Percentiles rank a stretch among this genome's conserved stretches.
phyloP scores from a whole-genome alignment of 1,140 invertebrate genomes.

The Bombus superbus region DNA sequence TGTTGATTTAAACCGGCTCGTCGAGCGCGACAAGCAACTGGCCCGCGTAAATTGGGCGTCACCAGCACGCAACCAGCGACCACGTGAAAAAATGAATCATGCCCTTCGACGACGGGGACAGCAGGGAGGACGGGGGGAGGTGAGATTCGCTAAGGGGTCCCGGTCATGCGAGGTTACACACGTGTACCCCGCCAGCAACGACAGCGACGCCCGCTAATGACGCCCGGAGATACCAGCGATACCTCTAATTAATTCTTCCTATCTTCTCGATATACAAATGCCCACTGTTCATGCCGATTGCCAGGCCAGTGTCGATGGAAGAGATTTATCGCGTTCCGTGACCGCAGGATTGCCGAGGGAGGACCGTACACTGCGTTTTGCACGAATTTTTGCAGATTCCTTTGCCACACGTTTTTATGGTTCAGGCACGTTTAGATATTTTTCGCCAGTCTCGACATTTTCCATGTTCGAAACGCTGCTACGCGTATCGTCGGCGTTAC shows the following conservation, averaged over 20 bases:
- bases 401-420: background rate
- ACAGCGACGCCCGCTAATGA: slow-evolving; percentile 75
- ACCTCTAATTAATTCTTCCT: slow-evolving; percentile 79
- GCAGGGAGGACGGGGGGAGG: slow-evolving; percentile 18
- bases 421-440: too few species aligned
- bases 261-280: slow-evolving; percentile 77
- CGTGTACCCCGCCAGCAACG: slow-evolving; percentile 55
- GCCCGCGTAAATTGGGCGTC: slow-evolving; percentile 61
- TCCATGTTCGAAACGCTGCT: fast-evolving
- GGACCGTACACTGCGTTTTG: background rate
- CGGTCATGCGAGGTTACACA: slow-evolving; percentile 66
- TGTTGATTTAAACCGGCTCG: slow-evolving; percentile 41
- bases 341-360: slow-evolving; percentile 24
- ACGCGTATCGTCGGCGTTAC: too few species aligned
- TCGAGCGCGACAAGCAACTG: slow-evolving; percentile 37
- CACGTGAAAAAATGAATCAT: slow-evolving; percentile 61
- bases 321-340: slow-evolving; percentile 66
- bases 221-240: slow-evolving; percentile 75
- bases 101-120: slow-evolving; percentile 38
- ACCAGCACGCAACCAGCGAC: slow-evolving; percentile 51
- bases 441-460: too few species aligned
- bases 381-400: background rate
- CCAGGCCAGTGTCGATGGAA: slow-evolving; percentile 56
- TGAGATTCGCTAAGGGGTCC: slow-evolving; percentile 64
- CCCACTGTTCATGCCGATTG: slow-evolving; percentile 62